Evolutionary conservation across 53 echinoderm and acorn worm genomes (phyloP), one percentile per base, ranked within the genome.

Genomic region (Temnopleurus reevesii): DNA sequence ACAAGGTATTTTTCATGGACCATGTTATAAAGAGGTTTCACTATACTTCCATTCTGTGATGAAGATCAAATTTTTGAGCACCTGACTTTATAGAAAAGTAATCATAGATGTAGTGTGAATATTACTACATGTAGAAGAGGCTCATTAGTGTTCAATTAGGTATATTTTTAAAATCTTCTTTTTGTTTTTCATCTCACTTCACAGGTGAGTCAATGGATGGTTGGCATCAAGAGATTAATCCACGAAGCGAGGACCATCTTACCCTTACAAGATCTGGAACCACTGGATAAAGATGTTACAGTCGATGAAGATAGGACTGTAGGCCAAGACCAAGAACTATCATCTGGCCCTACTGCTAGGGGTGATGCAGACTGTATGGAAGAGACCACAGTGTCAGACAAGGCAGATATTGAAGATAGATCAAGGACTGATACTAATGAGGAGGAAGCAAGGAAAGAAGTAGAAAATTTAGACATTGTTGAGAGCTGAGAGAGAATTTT

Each of bases 151-250:
- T 65, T 25, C 4, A 8, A 33, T 65, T 65, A 31, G 3, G 9
- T 13, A 8, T 64, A 25, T 59, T 1, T 25, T 7, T 25, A 17
- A 0, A 59, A 17, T 18, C 59, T 59, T 41, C n/a, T 28, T 49
- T 49, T 28, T 47, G 3, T 29, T 49, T 49, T 8, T 12, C 65
- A 43, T 38, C 5, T 27, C 10, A 34, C 2, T 27, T 71, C 30
- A 27, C 15, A 95, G 95, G 96, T 96, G 2, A 94, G 92, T 81
- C 96, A 96, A 60, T 96, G 96, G 96, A 96, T 96, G 96, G 96
- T 96, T 36, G 96, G 94, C 8, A 89, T 96, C 46, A 96, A 96
- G 46, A 89, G 96, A 2, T 89, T 96, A 34, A 94, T 96, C 27
- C 91, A 91, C 18, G 96, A 96, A 56, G 92, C 92, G 8, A 94